Conservation (phyloP, 2,888 invertebrate genomes). For the Dryobota labecula region DNA sequence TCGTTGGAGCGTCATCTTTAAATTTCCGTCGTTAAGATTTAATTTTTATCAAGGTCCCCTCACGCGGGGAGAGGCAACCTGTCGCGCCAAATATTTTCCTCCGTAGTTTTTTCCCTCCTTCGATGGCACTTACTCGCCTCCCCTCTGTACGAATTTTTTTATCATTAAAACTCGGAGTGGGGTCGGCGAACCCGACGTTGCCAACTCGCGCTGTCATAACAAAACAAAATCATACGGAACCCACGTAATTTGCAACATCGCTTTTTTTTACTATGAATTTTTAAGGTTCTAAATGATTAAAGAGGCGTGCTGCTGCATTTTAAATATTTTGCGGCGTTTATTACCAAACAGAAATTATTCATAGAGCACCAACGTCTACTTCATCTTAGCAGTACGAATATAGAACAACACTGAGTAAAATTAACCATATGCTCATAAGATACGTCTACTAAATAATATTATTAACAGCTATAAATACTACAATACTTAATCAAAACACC, state of each 20-base stretch:
- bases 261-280: constrained; percentile 70
- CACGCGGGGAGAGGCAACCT: constrained; percentile 83
- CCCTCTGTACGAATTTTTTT: constrained; percentile 90
- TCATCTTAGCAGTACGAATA: background rate
- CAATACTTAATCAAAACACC: constrained; percentile 25
- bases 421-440: background rate
- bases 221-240: constrained; percentile 86
- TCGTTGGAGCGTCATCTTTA: constrained; percentile 90
- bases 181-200: constrained; percentile 89
- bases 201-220: constrained; percentile 89
- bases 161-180: constrained; percentile 90
- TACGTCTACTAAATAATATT: background rate
- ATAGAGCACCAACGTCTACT: constrained; percentile 1
- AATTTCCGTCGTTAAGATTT: constrained; percentile 91
- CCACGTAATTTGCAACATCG: constrained; percentile 79
- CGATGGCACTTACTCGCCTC: constrained; percentile 89
- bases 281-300: constrained; percentile 64
- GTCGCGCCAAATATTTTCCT: constrained; percentile 91
- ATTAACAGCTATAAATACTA: constrained; percentile 1
- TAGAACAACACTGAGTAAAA: constrained; percentile 10
- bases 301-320: constrained; percentile 55
- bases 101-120: constrained; percentile 90
- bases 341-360: constrained; percentile 35
- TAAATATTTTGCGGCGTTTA: constrained; percentile 47
- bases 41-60: constrained; percentile 88